Conservation (phyloP, 1,140 invertebrate species). For the Drosophila pseudoobscura region DNA sequence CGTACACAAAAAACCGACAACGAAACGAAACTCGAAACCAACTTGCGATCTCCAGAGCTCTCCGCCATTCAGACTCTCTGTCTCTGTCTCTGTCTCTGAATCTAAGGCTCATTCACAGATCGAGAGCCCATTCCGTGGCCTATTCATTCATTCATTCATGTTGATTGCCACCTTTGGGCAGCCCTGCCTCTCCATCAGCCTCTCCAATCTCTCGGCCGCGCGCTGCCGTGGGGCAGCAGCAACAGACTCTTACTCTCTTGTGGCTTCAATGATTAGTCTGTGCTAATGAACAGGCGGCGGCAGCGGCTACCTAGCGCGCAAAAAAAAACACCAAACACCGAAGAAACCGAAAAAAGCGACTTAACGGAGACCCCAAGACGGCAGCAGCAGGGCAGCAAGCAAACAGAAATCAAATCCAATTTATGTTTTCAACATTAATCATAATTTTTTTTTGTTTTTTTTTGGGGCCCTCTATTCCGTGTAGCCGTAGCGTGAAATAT, state of each 20-base stretch:
- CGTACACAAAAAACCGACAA: conserved; percentile 12
- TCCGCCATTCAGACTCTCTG: conserved; percentile 19
- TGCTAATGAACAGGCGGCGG: conserved; percentile 70
- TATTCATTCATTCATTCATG: conserved; percentile 69
- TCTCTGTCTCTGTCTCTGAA: conserved; percentile 18
- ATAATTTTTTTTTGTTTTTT: conserved; percentile 55
- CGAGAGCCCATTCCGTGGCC: conserved; percentile 37
- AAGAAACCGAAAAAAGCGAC: conserved; percentile 27
- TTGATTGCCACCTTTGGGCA: conserved; percentile 74
- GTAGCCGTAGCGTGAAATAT: conserved; percentile 66
- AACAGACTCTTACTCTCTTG: conserved; percentile 11
- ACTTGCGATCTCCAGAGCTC: conserved; percentile 27
- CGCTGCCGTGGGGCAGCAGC: conserved; percentile 32
- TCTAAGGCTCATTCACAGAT: conserved; percentile 60
- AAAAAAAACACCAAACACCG: conserved; percentile 36
- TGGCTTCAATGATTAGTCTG: conserved; percentile 63
- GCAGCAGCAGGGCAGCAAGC: conserved; percentile 58
- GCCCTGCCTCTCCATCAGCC: conserved; percentile 11
- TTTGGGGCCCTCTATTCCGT: conserved; percentile 5
- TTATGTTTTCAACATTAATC: conserved; percentile 73
- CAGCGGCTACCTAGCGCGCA: conserved; percentile 43
- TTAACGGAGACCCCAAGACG: conserved; percentile 14
- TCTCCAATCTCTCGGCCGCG: not conserved
- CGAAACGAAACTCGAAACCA: conserved; percentile 12
- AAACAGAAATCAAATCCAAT: conserved; percentile 81